These are phyloP conservation scores for Chaetodon trifasciatus DNA, from an alignment of 2,797 vertebrate genomes.

Conservation along the genomic window DNA sequence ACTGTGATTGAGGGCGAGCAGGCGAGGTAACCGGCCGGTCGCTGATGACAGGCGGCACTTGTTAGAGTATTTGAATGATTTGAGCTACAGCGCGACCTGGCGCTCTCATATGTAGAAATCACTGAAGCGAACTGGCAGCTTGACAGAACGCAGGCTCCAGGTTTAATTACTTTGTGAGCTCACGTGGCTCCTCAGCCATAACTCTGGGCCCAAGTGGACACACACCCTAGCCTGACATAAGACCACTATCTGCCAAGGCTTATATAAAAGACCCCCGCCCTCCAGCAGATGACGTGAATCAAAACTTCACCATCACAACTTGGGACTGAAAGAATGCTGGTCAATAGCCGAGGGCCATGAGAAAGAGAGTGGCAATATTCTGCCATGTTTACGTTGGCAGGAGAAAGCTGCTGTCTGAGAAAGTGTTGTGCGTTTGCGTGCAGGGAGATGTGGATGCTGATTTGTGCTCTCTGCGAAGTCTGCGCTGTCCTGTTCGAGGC, in stretches of 20 bases:
- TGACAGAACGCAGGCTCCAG: conserved; percentile 59
- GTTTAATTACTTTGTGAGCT: conserved; percentile 64
- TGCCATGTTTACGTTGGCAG: conserved; percentile 76
- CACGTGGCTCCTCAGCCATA: conserved; percentile 54
- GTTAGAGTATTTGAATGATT: conserved; percentile 12
- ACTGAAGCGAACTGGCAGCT: conserved; percentile 17
- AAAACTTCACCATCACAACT: conserved; percentile 58
- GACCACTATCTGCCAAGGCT: conserved; percentile 72
- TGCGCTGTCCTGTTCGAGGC: conserved; percentile 10
- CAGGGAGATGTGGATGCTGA: conserved; percentile 19
- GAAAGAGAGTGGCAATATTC: conserved; percentile 71
- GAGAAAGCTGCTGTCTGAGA: conserved; percentile 26
- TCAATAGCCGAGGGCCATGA: conserved; percentile 67
- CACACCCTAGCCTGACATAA: conserved; percentile 78
- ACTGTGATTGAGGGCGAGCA: background rate
- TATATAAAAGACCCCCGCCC: conserved; percentile 73
- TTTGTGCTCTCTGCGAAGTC: background rate
- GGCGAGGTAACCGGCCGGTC: conserved; percentile 20
- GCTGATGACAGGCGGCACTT: conserved; percentile 8
- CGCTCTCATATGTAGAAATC: conserved; percentile 27
- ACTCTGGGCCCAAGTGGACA: conserved; percentile 63
- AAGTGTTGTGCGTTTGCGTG: conserved; percentile 34
- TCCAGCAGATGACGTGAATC: conserved; percentile 69
- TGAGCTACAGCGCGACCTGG: conserved; percentile 23
- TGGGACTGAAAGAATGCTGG: conserved; percentile 75